phyloP scores from a whole-genome alignment of 2,888 invertebrate species.

The Rhingia rostrata region DNA sequence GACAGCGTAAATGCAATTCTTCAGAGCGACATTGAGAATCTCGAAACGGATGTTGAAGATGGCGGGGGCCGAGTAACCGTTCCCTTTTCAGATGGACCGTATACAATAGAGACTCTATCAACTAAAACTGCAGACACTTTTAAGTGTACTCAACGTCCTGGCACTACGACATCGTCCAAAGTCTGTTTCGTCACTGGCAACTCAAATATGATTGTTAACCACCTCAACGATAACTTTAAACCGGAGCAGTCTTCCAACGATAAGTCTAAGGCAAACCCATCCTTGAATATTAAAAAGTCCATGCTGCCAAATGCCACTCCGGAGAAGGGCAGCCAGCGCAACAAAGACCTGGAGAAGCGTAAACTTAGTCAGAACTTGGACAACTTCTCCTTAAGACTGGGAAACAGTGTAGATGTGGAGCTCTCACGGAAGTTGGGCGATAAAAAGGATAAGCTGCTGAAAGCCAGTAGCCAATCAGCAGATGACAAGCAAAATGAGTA shows the following conservation, averaged over 20 bases:
- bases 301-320: constrained; percentile 22
- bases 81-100: constrained; percentile 80
- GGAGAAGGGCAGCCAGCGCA: constrained; percentile 76
- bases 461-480: constrained; percentile 77
- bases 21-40: constrained; percentile 81
- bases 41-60: constrained; percentile 82
- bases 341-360: constrained; percentile 81
- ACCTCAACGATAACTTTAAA: constrained; percentile 81
- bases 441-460: constrained; percentile 76
- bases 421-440: constrained; percentile 77
- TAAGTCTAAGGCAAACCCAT: constrained; percentile 79
- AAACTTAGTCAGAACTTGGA: constrained; percentile 83
- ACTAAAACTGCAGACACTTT: constrained; percentile 29
- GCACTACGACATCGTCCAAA: constrained; percentile 65
- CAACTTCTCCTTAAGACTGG: constrained; percentile 82
- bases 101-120: constrained; percentile 59
- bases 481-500: constrained; percentile 80
- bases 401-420: constrained; percentile 79
- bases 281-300: constrained; percentile 79
- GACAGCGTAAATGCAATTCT: constrained; percentile 82
- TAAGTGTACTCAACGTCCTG: constrained; percentile 23
- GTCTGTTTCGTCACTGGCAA: constrained; percentile 81
- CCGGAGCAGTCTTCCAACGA: constrained; percentile 76
- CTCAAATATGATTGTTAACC: constrained; percentile 82
- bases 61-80: constrained; percentile 77